phyloP scores from a whole-genome alignment of 1,140 invertebrate species.

The Bombus haemorrhoidalis region DNA sequence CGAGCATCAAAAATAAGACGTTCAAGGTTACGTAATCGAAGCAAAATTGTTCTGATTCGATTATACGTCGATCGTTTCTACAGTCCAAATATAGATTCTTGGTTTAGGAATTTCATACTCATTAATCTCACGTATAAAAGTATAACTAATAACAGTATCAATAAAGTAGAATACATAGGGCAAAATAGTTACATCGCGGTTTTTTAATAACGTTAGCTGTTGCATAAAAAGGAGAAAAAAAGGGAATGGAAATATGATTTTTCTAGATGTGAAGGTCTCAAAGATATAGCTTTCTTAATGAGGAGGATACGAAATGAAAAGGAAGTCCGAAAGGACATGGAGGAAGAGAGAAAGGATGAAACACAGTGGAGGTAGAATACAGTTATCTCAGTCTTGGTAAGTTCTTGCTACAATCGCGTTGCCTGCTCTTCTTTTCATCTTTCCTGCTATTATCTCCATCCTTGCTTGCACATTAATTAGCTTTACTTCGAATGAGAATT shows the following conservation, averaged over 20 bases:
- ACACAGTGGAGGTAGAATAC: conserved; percentile 36
- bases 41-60: background rate
- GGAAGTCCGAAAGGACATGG: conserved; percentile 25
- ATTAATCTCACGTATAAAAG: no score
- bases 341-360: conserved; percentile 37
- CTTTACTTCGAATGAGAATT: conserved; percentile 4
- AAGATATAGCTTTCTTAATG: background rate
- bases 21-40: background rate
- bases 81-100: background rate
- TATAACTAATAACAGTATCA: background rate
- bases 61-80: background rate
- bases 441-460: conserved; percentile 43
- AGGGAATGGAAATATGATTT: background rate
- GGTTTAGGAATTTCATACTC: background rate
- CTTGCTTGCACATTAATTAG: conserved; percentile 38
- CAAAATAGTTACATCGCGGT: background rate
- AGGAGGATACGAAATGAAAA: conserved; percentile 8
- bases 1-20: background rate
- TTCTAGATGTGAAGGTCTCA: background rate
- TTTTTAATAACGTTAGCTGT: no score
- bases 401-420: conserved; percentile 35
- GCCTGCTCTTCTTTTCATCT: conserved; percentile 43
- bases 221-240: background rate
- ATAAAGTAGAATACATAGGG: no score
- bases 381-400: conserved; percentile 36